Percentiles rank a stretch among this genome's conserved stretches.
Evolutionary conservation across 2,888 invertebrate genomes (phyloP).

Genomic region (Drosophila anomelani): DNA sequence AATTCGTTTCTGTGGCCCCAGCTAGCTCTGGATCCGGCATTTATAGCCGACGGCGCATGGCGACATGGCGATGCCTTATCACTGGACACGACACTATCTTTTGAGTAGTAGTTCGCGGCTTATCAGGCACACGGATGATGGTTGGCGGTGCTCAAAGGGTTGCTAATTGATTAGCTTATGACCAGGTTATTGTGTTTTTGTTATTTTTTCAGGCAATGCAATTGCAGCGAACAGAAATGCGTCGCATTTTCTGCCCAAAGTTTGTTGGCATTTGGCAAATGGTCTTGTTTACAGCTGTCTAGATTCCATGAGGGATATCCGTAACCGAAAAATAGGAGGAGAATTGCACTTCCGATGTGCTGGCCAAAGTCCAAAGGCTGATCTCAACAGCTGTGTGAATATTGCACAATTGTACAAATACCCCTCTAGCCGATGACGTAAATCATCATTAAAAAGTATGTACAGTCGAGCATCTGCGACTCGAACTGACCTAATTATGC

Average conservation of each 20-base stretch:
- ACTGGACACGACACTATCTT: slow-evolving; percentile 34
- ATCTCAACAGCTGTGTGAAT: slow-evolving; percentile 25
- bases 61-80: slow-evolving; percentile 39
- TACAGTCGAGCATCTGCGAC: slow-evolving; percentile 33
- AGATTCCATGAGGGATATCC: background rate
- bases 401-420: slow-evolving; percentile 38
- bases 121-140: slow-evolving; percentile 38
- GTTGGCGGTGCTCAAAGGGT: slow-evolving; percentile 27
- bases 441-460: slow-evolving; percentile 23
- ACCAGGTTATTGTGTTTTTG: slow-evolving; percentile 13
- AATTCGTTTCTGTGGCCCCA: slow-evolving; percentile 51
- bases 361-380: slow-evolving; percentile 69
- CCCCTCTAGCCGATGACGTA: slow-evolving; percentile 52
- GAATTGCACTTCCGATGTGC: slow-evolving; percentile 14
- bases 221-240: slow-evolving; percentile 44
- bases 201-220: slow-evolving; percentile 9
- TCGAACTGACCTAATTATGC: slow-evolving; percentile 14
- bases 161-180: slow-evolving; percentile 66
- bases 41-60: slow-evolving; percentile 56
- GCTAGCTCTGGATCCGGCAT: slow-evolving; percentile 34
- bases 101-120: slow-evolving; percentile 38
- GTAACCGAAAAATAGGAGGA: slow-evolving; percentile 1
- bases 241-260: slow-evolving; percentile 34
- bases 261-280: slow-evolving; percentile 8
- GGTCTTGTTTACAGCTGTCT: slow-evolving; percentile 34